Evolutionary conservation across 2,797 vertebrate species (phyloP), one percentile per base, ranked within the genome.

Genomic region (Eurystomus glaucurus): DNA sequence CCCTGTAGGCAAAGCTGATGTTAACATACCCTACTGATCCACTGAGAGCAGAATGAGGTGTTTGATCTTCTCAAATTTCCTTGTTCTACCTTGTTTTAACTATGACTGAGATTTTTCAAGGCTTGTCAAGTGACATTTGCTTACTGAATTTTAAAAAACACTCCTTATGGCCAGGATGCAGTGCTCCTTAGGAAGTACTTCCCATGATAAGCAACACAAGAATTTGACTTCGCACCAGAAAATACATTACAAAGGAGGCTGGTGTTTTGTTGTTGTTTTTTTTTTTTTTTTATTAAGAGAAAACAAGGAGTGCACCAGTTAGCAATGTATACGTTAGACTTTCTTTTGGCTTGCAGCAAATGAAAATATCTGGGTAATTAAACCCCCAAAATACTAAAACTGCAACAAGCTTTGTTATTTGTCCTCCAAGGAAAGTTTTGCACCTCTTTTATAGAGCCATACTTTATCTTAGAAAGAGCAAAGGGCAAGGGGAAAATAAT

Each of bases 221-320:
- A 45, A 57, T 46, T 79, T 80, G 81, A 70, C 85, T 95, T 88
- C 80, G 71, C 18, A 39, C 35, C n/a, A 78, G 79, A 70, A 77
- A 82, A 70, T 55, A 0, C 16, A 11, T 83, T 55, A 6, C 17
- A 51, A 58, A 54, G 11, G 16, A 72, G 22, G 4, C 4, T 14
- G 10, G 29, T 35, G 35, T 35, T 35, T 35, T 35, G 35, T 35
- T 35, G 35, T 35, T 35, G 35, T 35, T 7, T 35, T 35, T 26
- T 80, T n/a, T 54, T 12, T 5, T 78, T 45, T 23, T 55, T 66
- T 69, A 9, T 31, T 62, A 75, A 26, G 45, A 68, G 11, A 21
- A 79, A 77, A 75, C 51, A 68, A 75, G 28, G n/a, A 12, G 8
- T 37, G 22, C 10, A 41, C 11, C 11, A 46, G 23, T 17, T 35